phyloP scores from a whole-genome alignment of 2,888 invertebrate genomes.

The Orthonevra nobilis region DNA sequence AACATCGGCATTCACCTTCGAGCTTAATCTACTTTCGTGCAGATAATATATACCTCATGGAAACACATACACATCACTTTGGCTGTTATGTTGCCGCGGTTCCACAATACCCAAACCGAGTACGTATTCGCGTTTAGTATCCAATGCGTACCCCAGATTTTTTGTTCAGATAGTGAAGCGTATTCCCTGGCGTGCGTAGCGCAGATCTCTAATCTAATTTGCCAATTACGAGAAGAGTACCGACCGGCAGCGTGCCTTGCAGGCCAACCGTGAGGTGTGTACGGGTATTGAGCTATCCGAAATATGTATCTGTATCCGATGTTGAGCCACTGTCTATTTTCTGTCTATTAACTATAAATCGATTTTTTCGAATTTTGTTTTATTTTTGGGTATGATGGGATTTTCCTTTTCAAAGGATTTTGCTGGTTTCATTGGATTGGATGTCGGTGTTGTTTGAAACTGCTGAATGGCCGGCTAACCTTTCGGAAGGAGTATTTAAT shows the following conservation, averaged over 20 bases:
- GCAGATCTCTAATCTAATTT: constrained; percentile 66
- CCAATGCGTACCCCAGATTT: constrained; percentile 28
- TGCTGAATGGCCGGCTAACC: no score
- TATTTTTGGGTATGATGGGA: background rate
- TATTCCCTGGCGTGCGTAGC: constrained; percentile 32
- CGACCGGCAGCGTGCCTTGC: constrained; percentile 17
- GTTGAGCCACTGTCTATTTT: constrained; percentile 38
- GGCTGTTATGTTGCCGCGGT: no score
- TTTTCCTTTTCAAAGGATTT: background rate
- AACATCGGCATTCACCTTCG: constrained; percentile 43
- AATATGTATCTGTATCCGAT: constrained; percentile 37
- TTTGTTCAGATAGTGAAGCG: background rate
- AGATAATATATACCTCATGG: constrained; percentile 46
- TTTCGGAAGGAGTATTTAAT: no score
- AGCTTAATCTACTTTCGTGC: constrained; percentile 22
- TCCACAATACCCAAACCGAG: no score
- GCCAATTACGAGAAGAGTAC: constrained; percentile 55
- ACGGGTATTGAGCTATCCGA: constrained; percentile 53
- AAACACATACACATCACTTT: background rate
- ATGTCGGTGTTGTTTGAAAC: no score
- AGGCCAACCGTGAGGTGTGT: constrained; percentile 25
- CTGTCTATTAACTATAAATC: constrained; percentile 31
- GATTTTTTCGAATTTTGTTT: constrained; percentile 22
- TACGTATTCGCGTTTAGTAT: background rate
- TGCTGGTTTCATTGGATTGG: constrained; percentile 4